Evolutionary conservation across 2,797 vertebrate species (phyloP).

Genomic region (Dendrocincla fuliginosa): DNA sequence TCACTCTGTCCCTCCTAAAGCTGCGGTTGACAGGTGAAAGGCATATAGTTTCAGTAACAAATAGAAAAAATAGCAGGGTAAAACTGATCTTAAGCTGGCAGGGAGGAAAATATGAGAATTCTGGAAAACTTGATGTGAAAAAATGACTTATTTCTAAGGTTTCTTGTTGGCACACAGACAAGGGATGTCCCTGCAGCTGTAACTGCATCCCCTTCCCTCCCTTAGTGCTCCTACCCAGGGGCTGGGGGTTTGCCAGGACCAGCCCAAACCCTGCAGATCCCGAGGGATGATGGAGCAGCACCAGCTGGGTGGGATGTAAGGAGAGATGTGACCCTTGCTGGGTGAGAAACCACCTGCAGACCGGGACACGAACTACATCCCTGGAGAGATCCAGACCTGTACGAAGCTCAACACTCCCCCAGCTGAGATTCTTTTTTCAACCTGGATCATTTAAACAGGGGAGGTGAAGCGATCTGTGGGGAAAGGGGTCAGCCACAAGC

Average conservation of each 20-base stretch:
- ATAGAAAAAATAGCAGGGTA: background rate
- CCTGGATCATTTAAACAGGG: background rate
- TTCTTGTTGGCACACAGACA: background rate
- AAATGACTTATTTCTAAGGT: background rate
- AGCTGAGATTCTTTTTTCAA: fast-evolving
- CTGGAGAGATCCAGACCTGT: background rate
- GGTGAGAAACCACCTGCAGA: fast-evolving
- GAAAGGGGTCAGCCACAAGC: background rate
- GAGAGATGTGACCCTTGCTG: background rate
- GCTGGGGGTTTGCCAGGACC: background rate
- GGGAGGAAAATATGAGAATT: background rate
- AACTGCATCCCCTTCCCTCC: background rate
- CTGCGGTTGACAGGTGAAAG: background rate
- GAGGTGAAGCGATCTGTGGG: fast-evolving
- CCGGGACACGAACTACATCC: background rate
- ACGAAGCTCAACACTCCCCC: background rate
- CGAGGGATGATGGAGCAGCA: fast-evolving
- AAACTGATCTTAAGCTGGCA: background rate
- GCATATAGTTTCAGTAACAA: background rate
- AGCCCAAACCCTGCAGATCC: background rate
- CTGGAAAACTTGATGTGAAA: background rate
- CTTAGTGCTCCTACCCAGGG: fast-evolving
- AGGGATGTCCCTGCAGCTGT: background rate
- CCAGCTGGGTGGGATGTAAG: background rate
- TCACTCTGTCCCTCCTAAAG: background rate